Conservation (phyloP, 2,888 invertebrate species). For the Teleogryllus oceanicus region DNA sequence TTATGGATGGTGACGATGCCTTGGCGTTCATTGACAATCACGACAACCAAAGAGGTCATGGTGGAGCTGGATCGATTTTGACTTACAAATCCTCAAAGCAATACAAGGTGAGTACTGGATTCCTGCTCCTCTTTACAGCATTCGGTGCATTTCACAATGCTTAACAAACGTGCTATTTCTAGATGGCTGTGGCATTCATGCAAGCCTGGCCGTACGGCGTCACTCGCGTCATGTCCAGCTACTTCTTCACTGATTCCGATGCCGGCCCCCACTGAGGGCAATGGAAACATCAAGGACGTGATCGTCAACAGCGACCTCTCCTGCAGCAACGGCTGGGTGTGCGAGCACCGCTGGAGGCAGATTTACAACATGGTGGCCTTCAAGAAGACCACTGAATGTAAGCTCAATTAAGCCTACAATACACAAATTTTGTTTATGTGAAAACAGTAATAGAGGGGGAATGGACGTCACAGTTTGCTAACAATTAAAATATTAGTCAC, state of each 20-base stretch:
- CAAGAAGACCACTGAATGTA: slow-evolving; percentile 61
- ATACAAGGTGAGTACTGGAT: slow-evolving; percentile 54
- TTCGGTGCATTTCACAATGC: slow-evolving; percentile 39
- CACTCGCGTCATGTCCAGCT: slow-evolving; percentile 84
- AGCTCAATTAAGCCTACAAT: background rate
- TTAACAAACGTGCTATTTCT: slow-evolving; percentile 28
- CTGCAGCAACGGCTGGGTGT: slow-evolving; percentile 74
- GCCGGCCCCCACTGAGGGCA: slow-evolving; percentile 64
- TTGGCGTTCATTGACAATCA: slow-evolving; percentile 86
- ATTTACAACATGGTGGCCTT: slow-evolving; percentile 77
- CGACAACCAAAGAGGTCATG: slow-evolving; percentile 80
- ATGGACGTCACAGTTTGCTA: too few relatives aligned
- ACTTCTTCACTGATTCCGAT: slow-evolving; percentile 56
- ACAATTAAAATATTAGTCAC: background rate
- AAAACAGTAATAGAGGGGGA: too few relatives aligned
- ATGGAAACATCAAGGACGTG: slow-evolving; percentile 63
- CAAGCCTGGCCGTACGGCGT: slow-evolving; percentile 79
- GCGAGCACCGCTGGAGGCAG: slow-evolving; percentile 82
- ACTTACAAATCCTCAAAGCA: slow-evolving; percentile 63
- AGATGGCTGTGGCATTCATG: slow-evolving; percentile 79
- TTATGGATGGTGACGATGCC: slow-evolving; percentile 59
- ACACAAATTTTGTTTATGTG: too few relatives aligned
- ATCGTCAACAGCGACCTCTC: slow-evolving; percentile 60
- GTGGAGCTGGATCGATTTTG: slow-evolving; percentile 59
- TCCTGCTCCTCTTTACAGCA: background rate